These are phyloP conservation scores for Nansenia antarctica DNA, from an alignment of 2,113 vertebrate species.

Conservation along the genomic window DNA sequence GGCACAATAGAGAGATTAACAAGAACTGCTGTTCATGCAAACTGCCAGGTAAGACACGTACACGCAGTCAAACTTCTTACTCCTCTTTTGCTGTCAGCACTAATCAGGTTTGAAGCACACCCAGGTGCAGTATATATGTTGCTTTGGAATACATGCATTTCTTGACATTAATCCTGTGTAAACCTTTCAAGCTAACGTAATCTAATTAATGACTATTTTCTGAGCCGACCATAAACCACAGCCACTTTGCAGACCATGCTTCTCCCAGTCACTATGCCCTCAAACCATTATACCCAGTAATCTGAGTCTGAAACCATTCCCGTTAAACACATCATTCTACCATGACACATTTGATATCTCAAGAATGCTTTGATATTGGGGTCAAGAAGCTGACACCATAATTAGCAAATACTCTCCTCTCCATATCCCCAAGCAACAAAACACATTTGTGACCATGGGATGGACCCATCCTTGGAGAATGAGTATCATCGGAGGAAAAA, in stretches of 20 bases:
- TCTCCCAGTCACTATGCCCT: slow-evolving; percentile 17
- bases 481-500: too few species aligned
- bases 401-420: slow-evolving; percentile 35
- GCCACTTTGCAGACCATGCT: slow-evolving; percentile 12
- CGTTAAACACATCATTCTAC: slow-evolving; percentile 18
- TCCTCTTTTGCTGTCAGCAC: slow-evolving; percentile 39
- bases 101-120: slow-evolving; percentile 67
- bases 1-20: slow-evolving; percentile 71
- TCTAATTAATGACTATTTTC: slow-evolving; percentile 75
- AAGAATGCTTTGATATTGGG: slow-evolving; percentile 42
- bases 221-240: slow-evolving; percentile 38
- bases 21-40: slow-evolving; percentile 33
- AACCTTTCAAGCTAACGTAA: slow-evolving; percentile 74
- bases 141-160: slow-evolving; percentile 60
- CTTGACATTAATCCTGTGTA: slow-evolving; percentile 73
- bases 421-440: background rate
- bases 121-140: slow-evolving; percentile 73
- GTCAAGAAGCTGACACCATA: slow-evolving; percentile 45
- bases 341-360: slow-evolving; percentile 36
- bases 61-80: slow-evolving; percentile 43
- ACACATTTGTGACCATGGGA: background rate
- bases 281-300: slow-evolving; percentile 12
- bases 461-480: slow-evolving; percentile 1
- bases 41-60: slow-evolving; percentile 73
- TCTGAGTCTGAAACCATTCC: background rate